Conservation (phyloP, 1,140 invertebrate species). For the Sitobion miscanthi region DNA sequence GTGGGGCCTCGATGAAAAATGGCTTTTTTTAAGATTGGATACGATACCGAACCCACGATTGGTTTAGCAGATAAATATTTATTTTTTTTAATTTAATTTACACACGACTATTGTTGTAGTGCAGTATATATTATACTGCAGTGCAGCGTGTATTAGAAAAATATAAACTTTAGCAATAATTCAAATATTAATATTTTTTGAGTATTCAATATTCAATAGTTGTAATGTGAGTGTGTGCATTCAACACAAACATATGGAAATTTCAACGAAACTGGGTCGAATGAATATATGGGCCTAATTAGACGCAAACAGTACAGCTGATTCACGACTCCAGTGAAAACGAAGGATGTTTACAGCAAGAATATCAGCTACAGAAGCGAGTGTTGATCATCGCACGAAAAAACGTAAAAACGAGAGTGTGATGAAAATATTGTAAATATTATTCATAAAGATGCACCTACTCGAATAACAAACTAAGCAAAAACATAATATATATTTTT, state of each 20-base stretch:
- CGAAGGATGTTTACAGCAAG: neutral
- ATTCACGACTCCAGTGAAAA: neutral
- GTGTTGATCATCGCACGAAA: too few species aligned
- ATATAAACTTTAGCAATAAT: neutral
- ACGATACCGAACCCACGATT: neutral
- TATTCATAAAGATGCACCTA: neutral
- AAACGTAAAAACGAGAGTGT: neutral
- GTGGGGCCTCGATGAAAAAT: neutral
- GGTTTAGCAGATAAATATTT: neutral
- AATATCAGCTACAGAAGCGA: neutral
- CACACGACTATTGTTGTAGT: neutral
- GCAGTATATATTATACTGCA: neutral
- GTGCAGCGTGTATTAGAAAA: neutral
- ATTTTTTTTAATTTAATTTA: neutral
- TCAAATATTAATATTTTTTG: neutral
- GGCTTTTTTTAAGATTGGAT: conserved; percentile 11
- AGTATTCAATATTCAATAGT: neutral
- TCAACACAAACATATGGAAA: neutral
- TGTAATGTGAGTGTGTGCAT: neutral
- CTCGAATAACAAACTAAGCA: neutral
- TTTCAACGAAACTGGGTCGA: neutral
- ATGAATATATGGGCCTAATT: neutral
- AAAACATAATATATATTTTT: neutral
- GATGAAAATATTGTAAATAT: neutral
- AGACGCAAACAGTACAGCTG: neutral